Evolutionary conservation across 2,888 invertebrate species (phyloP).

Genomic region (Drosophila nr. fundita): DNA sequence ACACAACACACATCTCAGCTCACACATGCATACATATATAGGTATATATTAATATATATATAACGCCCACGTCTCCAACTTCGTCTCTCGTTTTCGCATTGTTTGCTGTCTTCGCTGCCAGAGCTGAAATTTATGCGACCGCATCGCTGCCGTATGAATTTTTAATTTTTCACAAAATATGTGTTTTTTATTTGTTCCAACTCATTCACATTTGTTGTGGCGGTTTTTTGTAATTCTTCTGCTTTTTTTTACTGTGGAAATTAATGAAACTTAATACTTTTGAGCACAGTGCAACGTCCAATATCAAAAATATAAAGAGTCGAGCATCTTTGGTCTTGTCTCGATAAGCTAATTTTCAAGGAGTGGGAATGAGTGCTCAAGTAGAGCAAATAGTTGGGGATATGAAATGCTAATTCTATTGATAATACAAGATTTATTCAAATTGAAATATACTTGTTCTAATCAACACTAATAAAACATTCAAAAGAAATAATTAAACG

Average conservation of each 20-base stretch:
- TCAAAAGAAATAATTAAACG: neutral
- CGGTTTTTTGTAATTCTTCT: constrained; percentile 4
- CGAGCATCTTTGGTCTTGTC: constrained; percentile 47
- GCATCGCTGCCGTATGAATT: constrained; percentile 78
- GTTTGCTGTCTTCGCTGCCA: constrained; percentile 36
- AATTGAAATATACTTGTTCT: neutral
- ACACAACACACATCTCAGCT: constrained; percentile 3
- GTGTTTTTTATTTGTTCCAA: constrained; percentile 25
- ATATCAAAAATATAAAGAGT: constrained; percentile 5
- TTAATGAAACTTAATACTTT: constrained; percentile 84
- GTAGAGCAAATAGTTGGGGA: constrained; percentile 9
- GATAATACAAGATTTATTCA: neutral
- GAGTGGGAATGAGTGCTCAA: constrained; percentile 4
- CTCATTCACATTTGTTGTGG: constrained; percentile 5
- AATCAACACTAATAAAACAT: neutral
- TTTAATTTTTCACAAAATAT: constrained; percentile 66
- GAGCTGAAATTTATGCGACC: constrained; percentile 74
- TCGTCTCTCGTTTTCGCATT: constrained; percentile 34
- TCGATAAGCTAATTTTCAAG: constrained; percentile 19
- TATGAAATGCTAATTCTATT: neutral
- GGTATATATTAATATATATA: constrained; percentile 18
- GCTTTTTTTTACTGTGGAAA: constrained; percentile 66
- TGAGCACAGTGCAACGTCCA: constrained; percentile 48
- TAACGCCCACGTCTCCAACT: constrained; percentile 42
- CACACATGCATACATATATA: constrained; percentile 17